Evolutionary conservation across 2,888 invertebrate genomes (phyloP), one percentile per base, ranked within the genome.

Genomic region (Trissoscelio sp.): DNA sequence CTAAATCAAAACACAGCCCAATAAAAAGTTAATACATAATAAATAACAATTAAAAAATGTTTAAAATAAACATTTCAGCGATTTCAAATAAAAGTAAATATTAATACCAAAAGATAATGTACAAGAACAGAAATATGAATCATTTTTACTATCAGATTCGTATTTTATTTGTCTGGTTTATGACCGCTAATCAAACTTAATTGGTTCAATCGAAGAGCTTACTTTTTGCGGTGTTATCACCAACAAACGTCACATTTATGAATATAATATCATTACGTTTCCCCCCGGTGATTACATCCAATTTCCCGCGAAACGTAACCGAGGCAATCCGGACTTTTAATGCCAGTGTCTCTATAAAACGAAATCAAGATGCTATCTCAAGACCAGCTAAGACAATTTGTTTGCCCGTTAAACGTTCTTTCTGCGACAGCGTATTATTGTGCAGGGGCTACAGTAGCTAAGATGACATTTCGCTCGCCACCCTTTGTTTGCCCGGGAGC

Each of bases 401-500:
- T 77, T 81, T 81, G 81, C 39, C 60, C 66, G 66, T 67, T 75
- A 58, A 79, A 77, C 69, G 81, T 60, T 66, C 46, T 67, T 75
- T 39, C 62, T 51, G 51, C 22, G 53, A 66, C 60, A 39, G 75
- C 69, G 70, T 75, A 67, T 77, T 72, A 77, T 81, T 81, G 67
- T 58, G 39, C 44, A 64, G 77, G 81, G 81, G 42, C 3, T 20
- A 51, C 72, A 37, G 62, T 39, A 60, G 62, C 78, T 57, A 79
- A 81, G 75, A 81, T 66, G 83, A 81, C 79, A 81, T 83, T 83
- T 72, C 39, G 58, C 72, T 81, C n/a, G n/a, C 75, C 72, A 83
- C 83, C 79, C 83, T 85, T 83, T 83, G 83, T 83, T 83, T 83
- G 79, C 62, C 58, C 28, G 51, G 57, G 48, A 75, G 53, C 81